Percentiles rank a stretch among this genome's conserved stretches.
Conservation (phyloP, 2,797 vertebrate species). For the Balearica regulorum region DNA sequence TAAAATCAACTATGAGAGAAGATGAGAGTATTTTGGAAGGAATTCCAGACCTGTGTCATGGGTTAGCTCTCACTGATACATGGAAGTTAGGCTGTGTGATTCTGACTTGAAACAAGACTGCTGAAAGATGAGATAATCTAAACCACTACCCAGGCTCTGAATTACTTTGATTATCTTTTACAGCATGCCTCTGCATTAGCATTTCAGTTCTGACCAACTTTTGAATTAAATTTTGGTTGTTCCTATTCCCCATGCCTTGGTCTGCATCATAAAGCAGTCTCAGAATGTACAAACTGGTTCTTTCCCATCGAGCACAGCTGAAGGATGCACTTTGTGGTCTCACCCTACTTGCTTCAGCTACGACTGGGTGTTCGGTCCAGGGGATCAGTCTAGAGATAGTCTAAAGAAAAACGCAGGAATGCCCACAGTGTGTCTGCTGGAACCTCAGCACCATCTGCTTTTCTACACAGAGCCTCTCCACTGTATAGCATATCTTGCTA, state of each 20-base stretch:
- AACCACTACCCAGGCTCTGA: neutral
- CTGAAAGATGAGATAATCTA: neutral
- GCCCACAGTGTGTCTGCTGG: neutral
- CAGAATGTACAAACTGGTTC: neutral
- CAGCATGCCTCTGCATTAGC: neutral
- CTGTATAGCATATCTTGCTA: neutral
- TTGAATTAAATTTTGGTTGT: neutral
- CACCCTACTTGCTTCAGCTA: neutral
- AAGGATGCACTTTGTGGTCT: neutral
- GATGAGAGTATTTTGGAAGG: neutral
- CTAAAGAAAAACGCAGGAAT: neutral
- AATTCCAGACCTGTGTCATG: neutral
- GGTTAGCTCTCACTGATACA: neutral
- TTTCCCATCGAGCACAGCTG: neutral
- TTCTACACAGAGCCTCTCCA: neutral
- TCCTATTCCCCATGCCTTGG: fast-evolving
- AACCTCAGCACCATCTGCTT: neutral
- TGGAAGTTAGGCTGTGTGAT: neutral
- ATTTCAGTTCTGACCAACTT: neutral
- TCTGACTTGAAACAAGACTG: neutral
- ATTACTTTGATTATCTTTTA: neutral
- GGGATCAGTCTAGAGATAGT: neutral
- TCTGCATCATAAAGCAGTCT: neutral
- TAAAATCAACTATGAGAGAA: neutral
- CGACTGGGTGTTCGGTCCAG: neutral